Evolutionary conservation across 2,797 vertebrate genomes (phyloP).

Genomic region (Xerus rutilus): DNA sequence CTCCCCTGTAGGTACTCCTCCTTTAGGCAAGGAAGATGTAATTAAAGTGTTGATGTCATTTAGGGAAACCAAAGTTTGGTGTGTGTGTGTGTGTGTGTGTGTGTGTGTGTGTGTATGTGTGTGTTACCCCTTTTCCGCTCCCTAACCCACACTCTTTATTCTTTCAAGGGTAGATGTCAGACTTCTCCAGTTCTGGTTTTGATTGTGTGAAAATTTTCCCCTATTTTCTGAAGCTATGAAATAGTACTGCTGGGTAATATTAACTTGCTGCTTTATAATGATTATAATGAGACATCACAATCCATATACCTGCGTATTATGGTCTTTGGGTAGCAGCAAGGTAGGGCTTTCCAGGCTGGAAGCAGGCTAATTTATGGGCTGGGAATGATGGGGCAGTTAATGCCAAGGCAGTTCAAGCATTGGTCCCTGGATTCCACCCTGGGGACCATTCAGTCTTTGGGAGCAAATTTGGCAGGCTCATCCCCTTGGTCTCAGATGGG

Average conservation of each 20-base stretch:
- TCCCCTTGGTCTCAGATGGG: background rate
- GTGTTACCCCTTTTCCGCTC: background rate
- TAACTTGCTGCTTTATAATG: conserved; percentile 60
- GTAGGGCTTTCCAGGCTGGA: conserved; percentile 53
- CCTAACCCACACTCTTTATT: background rate
- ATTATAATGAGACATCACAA: conserved; percentile 45
- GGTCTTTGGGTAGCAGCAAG: conserved; percentile 56
- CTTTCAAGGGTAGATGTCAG: conserved; percentile 21
- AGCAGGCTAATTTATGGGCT: conserved; percentile 60
- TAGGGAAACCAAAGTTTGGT: background rate
- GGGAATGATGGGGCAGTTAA: conserved; percentile 38
- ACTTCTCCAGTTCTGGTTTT: conserved; percentile 53
- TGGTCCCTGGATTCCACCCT: background rate
- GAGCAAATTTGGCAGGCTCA: background rate
- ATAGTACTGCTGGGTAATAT: conserved; percentile 58
- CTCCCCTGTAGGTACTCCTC: conserved; percentile 11
- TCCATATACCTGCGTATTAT: conserved; percentile 40
- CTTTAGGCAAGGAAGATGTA: background rate
- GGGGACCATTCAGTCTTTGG: background rate
- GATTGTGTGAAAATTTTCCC: conserved; percentile 52
- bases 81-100: background rate
- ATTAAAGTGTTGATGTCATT: conserved; percentile 4
- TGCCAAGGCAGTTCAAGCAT: background rate
- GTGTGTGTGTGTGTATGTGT: background rate
- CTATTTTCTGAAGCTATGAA: conserved; percentile 36